Conservation (phyloP, 2,888 invertebrate genomes). For the Alviniconcha strummeri region DNA sequence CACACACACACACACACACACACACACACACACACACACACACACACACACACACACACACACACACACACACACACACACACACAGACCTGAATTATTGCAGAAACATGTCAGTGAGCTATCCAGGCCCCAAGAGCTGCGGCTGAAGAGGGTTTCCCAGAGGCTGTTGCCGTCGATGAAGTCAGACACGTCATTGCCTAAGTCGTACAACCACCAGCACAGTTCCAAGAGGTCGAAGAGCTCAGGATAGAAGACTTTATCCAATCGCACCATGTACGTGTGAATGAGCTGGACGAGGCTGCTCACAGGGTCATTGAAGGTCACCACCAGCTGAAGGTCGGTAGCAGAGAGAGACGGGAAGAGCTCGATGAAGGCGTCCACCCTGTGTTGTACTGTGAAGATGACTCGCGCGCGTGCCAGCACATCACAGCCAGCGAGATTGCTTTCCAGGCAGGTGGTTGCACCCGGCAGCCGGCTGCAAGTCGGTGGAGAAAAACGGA, state of each 20-base stretch:
- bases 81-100: constrained; percentile 16
- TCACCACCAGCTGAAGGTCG: not conserved
- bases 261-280: not conserved
- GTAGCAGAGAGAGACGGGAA: not conserved
- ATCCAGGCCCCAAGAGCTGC: not conserved
- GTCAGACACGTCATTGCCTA: not conserved
- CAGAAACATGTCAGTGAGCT: not conserved
- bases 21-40: not conserved
- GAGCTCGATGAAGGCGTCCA: not conserved
- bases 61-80: not conserved
- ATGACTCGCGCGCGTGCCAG: not conserved
- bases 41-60: not conserved
- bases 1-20: not conserved
- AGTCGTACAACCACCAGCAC: constrained; percentile 24
- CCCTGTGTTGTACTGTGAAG: not conserved
- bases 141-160: not conserved
- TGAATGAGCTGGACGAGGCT: not conserved
- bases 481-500: not conserved
- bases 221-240: constrained; percentile 21
- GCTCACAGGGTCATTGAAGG: not conserved
- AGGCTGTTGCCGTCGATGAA: not conserved
- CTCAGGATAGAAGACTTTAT: not conserved
- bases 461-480: not conserved
- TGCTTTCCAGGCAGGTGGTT: not conserved
- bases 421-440: constrained; percentile 20